phyloP scores from a whole-genome alignment of 2,797 vertebrate species.

The Galago senegalensis region DNA sequence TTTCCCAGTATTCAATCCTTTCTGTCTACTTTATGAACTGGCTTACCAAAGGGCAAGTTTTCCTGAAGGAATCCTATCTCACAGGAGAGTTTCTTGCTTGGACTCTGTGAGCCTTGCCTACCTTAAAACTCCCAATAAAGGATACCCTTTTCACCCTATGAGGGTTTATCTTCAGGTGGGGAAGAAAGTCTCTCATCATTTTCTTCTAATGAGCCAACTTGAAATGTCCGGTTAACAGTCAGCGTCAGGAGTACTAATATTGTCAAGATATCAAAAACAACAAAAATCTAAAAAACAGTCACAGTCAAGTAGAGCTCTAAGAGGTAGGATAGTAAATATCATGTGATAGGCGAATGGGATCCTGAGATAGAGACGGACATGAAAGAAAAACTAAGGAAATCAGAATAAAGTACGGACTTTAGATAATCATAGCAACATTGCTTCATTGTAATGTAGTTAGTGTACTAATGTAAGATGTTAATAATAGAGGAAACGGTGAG shows the following conservation, averaged over 20 bases:
- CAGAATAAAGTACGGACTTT: background rate
- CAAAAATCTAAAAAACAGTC: conserved; percentile 7
- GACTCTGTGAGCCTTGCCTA: background rate
- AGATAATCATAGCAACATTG: background rate
- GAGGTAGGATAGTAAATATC: background rate
- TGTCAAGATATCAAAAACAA: conserved; percentile 47
- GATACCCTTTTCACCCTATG: background rate
- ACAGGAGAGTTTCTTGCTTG: background rate
- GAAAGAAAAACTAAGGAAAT: conserved; percentile 1
- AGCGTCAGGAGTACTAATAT: background rate
- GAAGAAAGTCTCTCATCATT: background rate
- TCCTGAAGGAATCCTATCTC: background rate
- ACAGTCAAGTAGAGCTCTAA: background rate
- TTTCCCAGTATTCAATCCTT: background rate
- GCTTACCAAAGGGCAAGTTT: background rate
- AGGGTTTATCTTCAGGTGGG: background rate
- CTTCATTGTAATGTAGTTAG: background rate
- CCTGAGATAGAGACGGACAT: background rate
- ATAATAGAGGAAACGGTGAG: background rate
- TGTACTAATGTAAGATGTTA: background rate
- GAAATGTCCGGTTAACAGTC: conserved; percentile 35
- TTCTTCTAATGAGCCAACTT: conserved; percentile 25
- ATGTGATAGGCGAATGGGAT: background rate
- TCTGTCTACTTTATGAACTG: background rate
- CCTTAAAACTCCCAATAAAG: background rate